A percentile compares a stretch with the other conserved stretches of the same genome.
Conservation (phyloP, 2,797 vertebrate genomes). For the Chiroxiphia lanceolata region DNA sequence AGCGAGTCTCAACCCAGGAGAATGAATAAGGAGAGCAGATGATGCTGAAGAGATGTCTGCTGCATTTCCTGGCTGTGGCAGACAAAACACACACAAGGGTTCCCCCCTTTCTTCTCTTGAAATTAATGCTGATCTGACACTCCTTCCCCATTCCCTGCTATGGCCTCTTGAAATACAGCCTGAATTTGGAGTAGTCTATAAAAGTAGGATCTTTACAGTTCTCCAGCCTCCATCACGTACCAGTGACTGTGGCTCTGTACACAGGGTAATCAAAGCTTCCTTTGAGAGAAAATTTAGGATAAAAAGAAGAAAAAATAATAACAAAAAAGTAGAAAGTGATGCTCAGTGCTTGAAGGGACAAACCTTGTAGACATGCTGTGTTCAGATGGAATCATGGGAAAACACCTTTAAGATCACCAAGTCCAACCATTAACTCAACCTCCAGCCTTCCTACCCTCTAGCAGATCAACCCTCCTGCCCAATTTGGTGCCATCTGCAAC, state of each 20-base stretch:
- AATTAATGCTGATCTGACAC: conserved; percentile 5
- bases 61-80: conserved; percentile 58
- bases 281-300: background rate
- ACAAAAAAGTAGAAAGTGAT: background rate
- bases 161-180: background rate
- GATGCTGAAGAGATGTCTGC: conserved; percentile 70
- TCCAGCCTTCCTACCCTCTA: background rate
- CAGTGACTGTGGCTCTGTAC: background rate
- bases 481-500: background rate
- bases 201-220: background rate
- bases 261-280: background rate
- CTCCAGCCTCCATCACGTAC: background rate
- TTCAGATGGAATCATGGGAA: background rate
- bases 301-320: background rate
- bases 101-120: background rate
- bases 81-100: conserved; percentile 32
- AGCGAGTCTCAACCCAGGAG: background rate
- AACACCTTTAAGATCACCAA: background rate
- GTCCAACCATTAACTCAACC: background rate
- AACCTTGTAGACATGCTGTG: background rate
- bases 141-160: background rate
- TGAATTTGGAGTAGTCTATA: background rate
- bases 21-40: conserved; percentile 60
- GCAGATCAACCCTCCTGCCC: background rate
- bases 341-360: background rate